Evolutionary conservation across 2,797 vertebrate species (phyloP).

Genomic region (Babyrousa celebensis): DNA sequence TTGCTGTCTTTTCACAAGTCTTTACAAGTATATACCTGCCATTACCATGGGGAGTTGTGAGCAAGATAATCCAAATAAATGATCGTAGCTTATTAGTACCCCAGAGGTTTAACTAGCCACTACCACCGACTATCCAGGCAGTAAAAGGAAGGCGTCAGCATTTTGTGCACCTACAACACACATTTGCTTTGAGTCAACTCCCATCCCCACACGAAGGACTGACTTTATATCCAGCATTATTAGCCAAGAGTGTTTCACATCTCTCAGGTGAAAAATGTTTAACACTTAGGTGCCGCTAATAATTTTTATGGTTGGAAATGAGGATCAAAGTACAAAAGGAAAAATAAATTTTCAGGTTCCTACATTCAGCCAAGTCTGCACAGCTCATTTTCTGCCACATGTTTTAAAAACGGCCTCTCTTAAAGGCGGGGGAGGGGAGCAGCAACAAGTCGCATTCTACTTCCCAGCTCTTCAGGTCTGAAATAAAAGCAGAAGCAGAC

Average conservation of each 20-base stretch:
- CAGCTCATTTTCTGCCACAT: constrained; percentile 89
- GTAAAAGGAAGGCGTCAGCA: background rate
- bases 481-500: constrained; percentile 88
- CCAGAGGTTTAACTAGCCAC: background rate
- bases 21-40: background rate
- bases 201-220: background rate
- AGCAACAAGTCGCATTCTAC: constrained; percentile 87
- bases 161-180: background rate
- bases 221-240: constrained; percentile 70
- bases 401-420: constrained; percentile 88
- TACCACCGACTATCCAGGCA: background rate
- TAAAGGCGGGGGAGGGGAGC: constrained; percentile 79
- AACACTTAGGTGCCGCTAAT: constrained; percentile 91
- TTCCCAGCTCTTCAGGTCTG: constrained; percentile 87
- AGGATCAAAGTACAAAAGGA: constrained; percentile 91
- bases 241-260: constrained; percentile 86
- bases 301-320: constrained; percentile 91
- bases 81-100: background rate
- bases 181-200: background rate
- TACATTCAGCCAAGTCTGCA: constrained; percentile 88
- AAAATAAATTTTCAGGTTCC: constrained; percentile 85
- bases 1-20: background rate
- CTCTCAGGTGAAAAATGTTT: constrained; percentile 91
- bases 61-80: constrained; percentile 1
- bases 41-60: constrained; percentile 2